Base-by-base conservation (phyloP, 2,888 invertebrate genomes). In the Hypsopygia costalis region DNA sequence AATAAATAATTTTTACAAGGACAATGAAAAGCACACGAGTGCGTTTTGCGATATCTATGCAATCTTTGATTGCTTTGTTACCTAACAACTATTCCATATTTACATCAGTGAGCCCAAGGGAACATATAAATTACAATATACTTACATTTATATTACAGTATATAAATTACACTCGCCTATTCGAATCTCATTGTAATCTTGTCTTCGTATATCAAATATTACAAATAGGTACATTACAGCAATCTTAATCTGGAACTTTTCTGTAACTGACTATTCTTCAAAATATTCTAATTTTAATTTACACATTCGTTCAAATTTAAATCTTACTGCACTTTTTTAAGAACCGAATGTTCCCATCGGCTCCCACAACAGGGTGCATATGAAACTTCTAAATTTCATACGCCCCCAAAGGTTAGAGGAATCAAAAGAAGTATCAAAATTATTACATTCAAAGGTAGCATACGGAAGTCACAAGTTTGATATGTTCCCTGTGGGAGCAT, bases 61-160 rank as follows among this genome's bases (percentile, higher is more conserved):
- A 64, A 71, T 71, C 72, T 69, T 68, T 45, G 71, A 85, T 82
- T 68, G 80, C 81, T 54, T 51, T n/a, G 49, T 43, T 43, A 49
- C 63, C 62, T 70, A 68, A 61, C 6, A 8, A 25, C 57, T 48
- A 40, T 47, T 39, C 74, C 81, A 81, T 85, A 86, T 85, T 61
- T 85, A 86, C 83, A 85, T 12, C 49, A 44, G 69, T 73, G 80
- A 80, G 74, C 72, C 53, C 55, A 70, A 64, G 63, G 56, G 62
- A 62, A 58, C 52, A 47, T 55, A 52, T 58, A 67, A 56, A 43
- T 52, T 58, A 61, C 49, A 66, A 60, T 69, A 67, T 77, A 81
- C 76, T 3, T n/a, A n/a, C n/a, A n/a, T n/a, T n/a, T n/a, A n/a
- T n/a, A 16, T 16, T 16, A 16, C 16, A 58, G 53, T 48, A 52